Base-by-base conservation (phyloP, 2,113 vertebrate genomes). In the Dromiciops gliroides region DNA sequence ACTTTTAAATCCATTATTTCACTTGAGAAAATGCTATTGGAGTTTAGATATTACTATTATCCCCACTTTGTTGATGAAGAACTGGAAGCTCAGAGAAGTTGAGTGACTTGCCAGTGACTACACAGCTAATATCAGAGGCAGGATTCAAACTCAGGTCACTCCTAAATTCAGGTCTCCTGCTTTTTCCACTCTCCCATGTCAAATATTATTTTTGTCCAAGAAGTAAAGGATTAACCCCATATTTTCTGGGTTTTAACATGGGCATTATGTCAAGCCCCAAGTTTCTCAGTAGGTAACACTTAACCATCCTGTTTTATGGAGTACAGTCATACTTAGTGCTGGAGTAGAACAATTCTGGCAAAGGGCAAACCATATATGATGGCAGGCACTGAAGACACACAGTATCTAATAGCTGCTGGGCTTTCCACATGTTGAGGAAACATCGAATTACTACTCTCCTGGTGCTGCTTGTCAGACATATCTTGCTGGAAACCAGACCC, bases 231-330 rank as follows among this genome's bases (percentile, higher is more conserved):
- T 44, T 83, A 67, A 67, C 28, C 56, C 60, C 91, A 67, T 92
- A 50, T 91, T 90, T 37, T 3, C 2, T 94, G 50, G 11, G 83
- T 47, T 50, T 47, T 95, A 22, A 22, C 31, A 83, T 92, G 12
- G 2, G 0, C 48, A 83, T 44, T 51, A 67, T 26, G 31, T 24
- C 37, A 60, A 92, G 23, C 7, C 24, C 49, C 6, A 92, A 67
- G 53, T 51, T 95, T 94, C 48, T 92, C 95, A 50, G 8, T 53
- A 60, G 51, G 26, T 91, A 10, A 89, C 2, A 44, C 91, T 56
- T 92, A 44, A 89, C 25, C 67, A 0, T 31, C 92, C 24, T 50
- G 25, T 92, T 50, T 51, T 37, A 67, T 37, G 11, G 31, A 16
- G 31, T 67, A 31, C 26, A 60, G 12, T 60, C 16, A 83, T n/a